Conservation (phyloP, 1,140 invertebrate genomes). For the Drosophila ironensis region DNA sequence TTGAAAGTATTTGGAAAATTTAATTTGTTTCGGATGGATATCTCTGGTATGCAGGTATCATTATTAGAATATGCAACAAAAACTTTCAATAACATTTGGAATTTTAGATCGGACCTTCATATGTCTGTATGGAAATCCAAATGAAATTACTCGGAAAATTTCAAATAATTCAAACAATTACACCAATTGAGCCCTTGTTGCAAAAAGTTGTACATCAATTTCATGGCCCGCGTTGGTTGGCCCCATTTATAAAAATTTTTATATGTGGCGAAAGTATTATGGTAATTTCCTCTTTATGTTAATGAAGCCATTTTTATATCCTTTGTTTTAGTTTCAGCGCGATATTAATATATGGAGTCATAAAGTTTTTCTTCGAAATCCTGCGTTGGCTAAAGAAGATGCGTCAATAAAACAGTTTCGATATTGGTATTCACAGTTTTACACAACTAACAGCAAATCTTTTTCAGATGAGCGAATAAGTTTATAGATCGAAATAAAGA, state of each 20-base stretch:
- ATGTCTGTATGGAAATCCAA: slow-evolving; percentile 89
- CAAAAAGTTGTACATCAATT: slow-evolving; percentile 91
- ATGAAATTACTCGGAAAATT: slow-evolving; percentile 86
- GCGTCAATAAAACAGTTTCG: slow-evolving; percentile 87
- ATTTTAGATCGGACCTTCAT: slow-evolving; percentile 89
- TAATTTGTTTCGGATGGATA: slow-evolving; percentile 53
- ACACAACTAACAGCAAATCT: slow-evolving; percentile 88
- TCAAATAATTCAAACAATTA: slow-evolving; percentile 90
- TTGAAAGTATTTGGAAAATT: slow-evolving; percentile 51
- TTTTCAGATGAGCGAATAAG: slow-evolving; percentile 69
- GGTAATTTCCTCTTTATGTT: slow-evolving; percentile 83
- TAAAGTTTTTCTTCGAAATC: slow-evolving; percentile 89
- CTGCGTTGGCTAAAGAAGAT: slow-evolving; percentile 90
- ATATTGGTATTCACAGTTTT: slow-evolving; percentile 94
- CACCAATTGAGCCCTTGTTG: slow-evolving; percentile 89
- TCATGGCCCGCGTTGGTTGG: slow-evolving; percentile 85
- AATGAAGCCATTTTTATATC: not conserved
- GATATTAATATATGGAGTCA: slow-evolving; percentile 95
- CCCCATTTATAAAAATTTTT: slow-evolving; percentile 86
- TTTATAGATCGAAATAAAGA: too few species aligned
- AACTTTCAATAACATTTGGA: not conserved
- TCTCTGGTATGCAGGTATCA: slow-evolving; percentile 57
- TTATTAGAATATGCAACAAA: not conserved
- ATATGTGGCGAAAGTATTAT: slow-evolving; percentile 89
- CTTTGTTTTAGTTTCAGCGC: slow-evolving; percentile 87